Evolutionary conservation across 30 jellyfish, hydroid and myxozoan species (phyloP).

Genomic region (Pelagia noctiluca): DNA sequence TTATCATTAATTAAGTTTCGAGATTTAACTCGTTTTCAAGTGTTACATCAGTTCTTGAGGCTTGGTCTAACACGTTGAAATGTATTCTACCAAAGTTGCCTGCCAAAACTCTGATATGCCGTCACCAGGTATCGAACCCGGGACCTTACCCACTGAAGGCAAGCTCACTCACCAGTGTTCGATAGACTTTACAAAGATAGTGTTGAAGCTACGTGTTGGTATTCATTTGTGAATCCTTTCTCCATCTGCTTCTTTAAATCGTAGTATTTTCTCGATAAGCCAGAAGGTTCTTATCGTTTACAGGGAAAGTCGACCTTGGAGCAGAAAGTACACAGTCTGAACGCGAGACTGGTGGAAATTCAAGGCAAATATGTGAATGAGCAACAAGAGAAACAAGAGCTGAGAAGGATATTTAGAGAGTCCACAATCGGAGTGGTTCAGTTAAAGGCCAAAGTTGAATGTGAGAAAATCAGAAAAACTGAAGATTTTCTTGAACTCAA

Average conservation of each 20-base stretch:
- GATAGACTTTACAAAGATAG: no score
- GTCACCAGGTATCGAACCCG: no score
- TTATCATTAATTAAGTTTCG: no score
- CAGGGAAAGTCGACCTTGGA: conserved; percentile 67
- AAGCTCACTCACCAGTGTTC: no score
- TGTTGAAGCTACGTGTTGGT: no score
- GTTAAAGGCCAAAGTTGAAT: conserved; percentile 72
- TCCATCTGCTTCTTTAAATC: background rate
- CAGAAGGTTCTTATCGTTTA: background rate
- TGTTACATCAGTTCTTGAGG: no score
- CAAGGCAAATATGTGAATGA: conserved; percentile 73
- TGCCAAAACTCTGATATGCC: no score
- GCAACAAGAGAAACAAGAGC: conserved; percentile 72
- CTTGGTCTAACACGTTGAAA: no score
- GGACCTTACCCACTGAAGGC: no score
- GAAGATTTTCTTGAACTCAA: conserved; percentile 43
- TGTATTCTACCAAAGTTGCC: no score
- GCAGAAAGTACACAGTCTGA: conserved; percentile 56
- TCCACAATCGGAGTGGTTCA: conserved; percentile 72
- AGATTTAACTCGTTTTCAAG: no score
- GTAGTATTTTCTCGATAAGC: background rate
- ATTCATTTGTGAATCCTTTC: no score
- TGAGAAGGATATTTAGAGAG: conserved; percentile 64
- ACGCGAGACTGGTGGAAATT: conserved; percentile 71
- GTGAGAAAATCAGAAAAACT: conserved; percentile 49